Percentiles rank a stretch among this genome's conserved stretches.
Evolutionary conservation across 1,140 invertebrate species (phyloP).

Genomic region (Orius insidiosus): DNA sequence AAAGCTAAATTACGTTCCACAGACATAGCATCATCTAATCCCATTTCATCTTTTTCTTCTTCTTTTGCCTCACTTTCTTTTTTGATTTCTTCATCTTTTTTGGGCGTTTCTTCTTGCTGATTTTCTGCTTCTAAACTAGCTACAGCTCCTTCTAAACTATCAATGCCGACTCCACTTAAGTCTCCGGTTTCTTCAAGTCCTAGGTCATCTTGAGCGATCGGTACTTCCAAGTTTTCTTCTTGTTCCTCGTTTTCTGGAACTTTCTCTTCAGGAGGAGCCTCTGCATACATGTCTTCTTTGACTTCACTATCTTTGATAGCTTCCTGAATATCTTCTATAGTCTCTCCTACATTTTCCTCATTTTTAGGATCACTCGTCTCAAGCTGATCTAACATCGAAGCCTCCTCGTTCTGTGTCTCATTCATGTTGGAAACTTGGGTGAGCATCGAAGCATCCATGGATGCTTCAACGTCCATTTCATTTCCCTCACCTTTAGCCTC

Average conservation of each 20-base stretch:
- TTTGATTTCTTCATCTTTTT: background rate
- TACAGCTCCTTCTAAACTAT: too few species aligned
- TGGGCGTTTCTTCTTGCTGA: background rate
- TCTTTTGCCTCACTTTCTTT: too few species aligned
- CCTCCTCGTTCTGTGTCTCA: background rate
- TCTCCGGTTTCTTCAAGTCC: background rate
- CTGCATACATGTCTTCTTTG: background rate
- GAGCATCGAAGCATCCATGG: background rate
- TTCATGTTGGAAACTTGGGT: slow-evolving; percentile 2
- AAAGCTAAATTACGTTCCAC: background rate
- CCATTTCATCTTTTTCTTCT: too few species aligned
- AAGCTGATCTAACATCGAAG: background rate
- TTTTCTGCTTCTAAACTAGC: too few species aligned
- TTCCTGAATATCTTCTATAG: background rate
- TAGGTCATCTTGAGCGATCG: background rate
- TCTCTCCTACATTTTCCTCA: slow-evolving; percentile 5
- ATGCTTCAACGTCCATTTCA: background rate
- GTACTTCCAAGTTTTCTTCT: background rate
- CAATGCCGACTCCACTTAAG: background rate
- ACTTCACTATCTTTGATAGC: background rate
- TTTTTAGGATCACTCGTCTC: background rate
- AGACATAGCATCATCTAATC: background rate
- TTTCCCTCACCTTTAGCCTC: background rate
- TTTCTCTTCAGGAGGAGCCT: background rate
- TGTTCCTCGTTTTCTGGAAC: background rate